Evolutionary conservation across 2,888 invertebrate species (phyloP).

Genomic region (Ormyrus pomaceus): DNA sequence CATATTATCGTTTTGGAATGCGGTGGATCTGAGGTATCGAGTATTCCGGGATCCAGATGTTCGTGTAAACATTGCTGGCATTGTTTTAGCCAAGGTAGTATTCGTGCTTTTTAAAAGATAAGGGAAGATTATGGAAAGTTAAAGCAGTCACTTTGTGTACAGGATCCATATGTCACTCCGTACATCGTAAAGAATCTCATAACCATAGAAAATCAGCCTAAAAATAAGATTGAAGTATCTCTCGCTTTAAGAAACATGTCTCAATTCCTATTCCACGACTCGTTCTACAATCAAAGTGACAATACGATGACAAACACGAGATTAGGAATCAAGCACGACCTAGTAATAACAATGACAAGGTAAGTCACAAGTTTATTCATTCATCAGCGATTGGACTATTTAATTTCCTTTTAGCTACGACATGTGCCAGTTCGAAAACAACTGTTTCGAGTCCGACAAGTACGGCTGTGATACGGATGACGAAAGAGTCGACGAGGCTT

Average conservation of each 20-base stretch:
- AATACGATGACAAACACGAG: neutral
- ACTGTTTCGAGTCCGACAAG: neutral
- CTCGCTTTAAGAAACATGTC: neutral
- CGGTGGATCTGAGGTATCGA: slow-evolving; percentile 48
- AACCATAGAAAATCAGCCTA: neutral
- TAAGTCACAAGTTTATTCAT: slow-evolving; percentile 7
- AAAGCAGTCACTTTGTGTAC: neutral
- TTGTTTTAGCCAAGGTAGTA: slow-evolving; percentile 39
- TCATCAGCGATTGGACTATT: neutral
- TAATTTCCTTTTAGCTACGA: slow-evolving; percentile 11
- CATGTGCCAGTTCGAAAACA: slow-evolving; percentile 1
- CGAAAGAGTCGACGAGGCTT: neutral
- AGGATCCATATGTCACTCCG: slow-evolving; percentile 21
- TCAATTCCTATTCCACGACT: slow-evolving; percentile 6
- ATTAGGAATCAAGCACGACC: slow-evolving; percentile 25
- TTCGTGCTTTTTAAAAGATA: neutral
- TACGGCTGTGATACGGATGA: neutral
- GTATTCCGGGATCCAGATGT: slow-evolving; percentile 24
- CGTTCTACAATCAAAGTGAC: neutral
- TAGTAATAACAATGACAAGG: slow-evolving; percentile 31
- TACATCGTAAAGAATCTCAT: slow-evolving; percentile 20
- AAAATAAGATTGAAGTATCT: slow-evolving; percentile 3
- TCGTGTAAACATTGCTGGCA: slow-evolving; percentile 45
- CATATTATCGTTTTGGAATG: slow-evolving; percentile 47
- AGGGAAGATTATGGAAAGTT: neutral